These are phyloP conservation scores for Sebastes melanostomus DNA, from an alignment of 2,797 vertebrate species.

Conservation along the genomic window DNA sequence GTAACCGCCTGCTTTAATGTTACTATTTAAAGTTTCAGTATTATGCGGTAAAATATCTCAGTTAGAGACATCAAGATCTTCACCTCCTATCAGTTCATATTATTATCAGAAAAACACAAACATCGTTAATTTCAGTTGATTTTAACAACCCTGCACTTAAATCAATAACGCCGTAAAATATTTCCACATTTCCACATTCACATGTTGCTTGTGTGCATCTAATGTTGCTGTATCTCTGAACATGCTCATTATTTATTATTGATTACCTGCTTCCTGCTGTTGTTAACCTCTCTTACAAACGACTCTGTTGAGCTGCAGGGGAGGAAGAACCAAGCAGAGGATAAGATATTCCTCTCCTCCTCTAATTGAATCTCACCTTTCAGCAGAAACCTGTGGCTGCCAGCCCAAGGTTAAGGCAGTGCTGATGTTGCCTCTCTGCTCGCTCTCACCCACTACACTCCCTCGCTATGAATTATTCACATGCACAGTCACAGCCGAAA, in stretches of 20 bases:
- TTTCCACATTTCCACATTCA: background rate
- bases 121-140: background rate
- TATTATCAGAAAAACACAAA: background rate
- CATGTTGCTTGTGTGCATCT: background rate
- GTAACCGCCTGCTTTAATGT: background rate
- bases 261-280: slow-evolving; percentile 1
- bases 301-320: background rate
- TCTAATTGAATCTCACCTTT: slow-evolving; percentile 66
- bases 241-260: slow-evolving; percentile 5
- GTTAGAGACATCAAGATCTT: background rate
- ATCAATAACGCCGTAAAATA: background rate
- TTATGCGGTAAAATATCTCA: background rate
- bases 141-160: background rate
- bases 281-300: background rate
- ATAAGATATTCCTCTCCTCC: slow-evolving; percentile 21
- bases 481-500: slow-evolving; percentile 44
- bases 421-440: slow-evolving; percentile 48
- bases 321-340: slow-evolving; percentile 14
- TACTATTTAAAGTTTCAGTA: background rate
- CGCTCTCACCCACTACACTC: slow-evolving; percentile 24
- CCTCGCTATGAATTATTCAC: slow-evolving; percentile 67
- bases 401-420: slow-evolving; percentile 48
- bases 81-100: background rate
- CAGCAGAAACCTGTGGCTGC: slow-evolving; percentile 57
- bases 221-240: background rate